Conservation (phyloP, 1,140 invertebrate species). For the Gryon sp. region DNA sequence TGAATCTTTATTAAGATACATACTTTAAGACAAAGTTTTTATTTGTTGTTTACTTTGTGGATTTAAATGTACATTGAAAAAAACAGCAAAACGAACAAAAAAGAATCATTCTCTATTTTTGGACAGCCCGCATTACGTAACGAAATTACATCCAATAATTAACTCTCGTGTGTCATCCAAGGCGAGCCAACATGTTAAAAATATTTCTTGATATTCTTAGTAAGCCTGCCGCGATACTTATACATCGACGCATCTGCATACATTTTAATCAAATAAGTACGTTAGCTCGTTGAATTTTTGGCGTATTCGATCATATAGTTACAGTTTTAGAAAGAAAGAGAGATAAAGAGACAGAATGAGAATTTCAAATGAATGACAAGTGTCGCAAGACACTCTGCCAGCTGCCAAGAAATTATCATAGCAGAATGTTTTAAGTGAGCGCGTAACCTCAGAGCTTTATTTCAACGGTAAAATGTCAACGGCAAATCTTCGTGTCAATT, state of each 20-base stretch:
- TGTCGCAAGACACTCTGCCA: slow-evolving; percentile 18
- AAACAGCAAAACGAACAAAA: not conserved
- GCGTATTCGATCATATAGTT: slow-evolving; percentile 43
- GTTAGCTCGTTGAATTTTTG: slow-evolving; percentile 6
- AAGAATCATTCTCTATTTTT: not conserved
- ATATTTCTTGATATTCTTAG: slow-evolving; percentile 11
- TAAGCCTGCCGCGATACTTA: not conserved
- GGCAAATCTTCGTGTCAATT: slow-evolving; percentile 8
- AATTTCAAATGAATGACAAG: slow-evolving; percentile 48
- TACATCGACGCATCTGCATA: slow-evolving; percentile 4
- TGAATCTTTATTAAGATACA: too few relatives aligned
- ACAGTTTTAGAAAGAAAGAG: slow-evolving; percentile 31
- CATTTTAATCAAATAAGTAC: slow-evolving; percentile 17
- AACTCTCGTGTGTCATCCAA: not conserved
- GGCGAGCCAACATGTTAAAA: slow-evolving; percentile 2
- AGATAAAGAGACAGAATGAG: too few relatives aligned
- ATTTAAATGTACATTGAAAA: not conserved
- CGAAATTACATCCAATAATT: not conserved
- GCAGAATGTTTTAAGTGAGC: slow-evolving; percentile 2
- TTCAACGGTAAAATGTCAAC: slow-evolving; percentile 24
- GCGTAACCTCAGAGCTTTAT: slow-evolving; percentile 14
- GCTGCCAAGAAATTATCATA: slow-evolving; percentile 46
- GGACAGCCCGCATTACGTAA: not conserved
- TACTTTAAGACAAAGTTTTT: too few relatives aligned
- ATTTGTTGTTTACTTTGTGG: too few relatives aligned